Evolutionary conservation across 2,797 vertebrate species (phyloP).

Genomic region (Chelon labrosus): DNA sequence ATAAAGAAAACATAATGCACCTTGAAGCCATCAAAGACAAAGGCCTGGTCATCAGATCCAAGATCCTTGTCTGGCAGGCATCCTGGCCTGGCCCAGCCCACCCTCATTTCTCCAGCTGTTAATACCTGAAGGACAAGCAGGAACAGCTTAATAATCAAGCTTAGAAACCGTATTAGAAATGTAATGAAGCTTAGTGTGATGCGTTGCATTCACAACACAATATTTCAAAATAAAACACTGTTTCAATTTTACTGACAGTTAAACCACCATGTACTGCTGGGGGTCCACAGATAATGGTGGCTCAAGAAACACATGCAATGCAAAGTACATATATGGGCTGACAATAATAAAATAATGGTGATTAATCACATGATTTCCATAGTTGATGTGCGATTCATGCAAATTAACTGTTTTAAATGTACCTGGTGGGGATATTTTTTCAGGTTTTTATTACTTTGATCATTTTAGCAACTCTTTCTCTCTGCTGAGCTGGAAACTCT

Average conservation of each 20-base stretch:
- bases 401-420: too few species aligned
- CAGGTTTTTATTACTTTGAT: too few species aligned
- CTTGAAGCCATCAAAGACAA: conserved; percentile 97
- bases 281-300: too few species aligned
- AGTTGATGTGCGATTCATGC: too few species aligned
- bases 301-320: too few species aligned
- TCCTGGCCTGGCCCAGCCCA: conserved; percentile 93
- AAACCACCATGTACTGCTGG: background rate
- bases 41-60: conserved; percentile 93
- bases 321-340: too few species aligned
- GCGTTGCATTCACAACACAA: background rate
- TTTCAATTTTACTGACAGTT: background rate
- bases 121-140: conserved; percentile 73
- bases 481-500: too few species aligned
- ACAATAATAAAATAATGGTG: too few species aligned
- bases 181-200: background rate
- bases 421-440: too few species aligned
- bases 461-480: too few species aligned
- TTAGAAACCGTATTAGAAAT: background rate
- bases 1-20: conserved; percentile 67
- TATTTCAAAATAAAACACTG: background rate
- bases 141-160: background rate
- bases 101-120: conserved; percentile 93
- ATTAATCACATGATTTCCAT: too few species aligned
- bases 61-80: conserved; percentile 94